phyloP scores from a whole-genome alignment of 2,888 invertebrate species.

The Drosophila kuntzei region DNA sequence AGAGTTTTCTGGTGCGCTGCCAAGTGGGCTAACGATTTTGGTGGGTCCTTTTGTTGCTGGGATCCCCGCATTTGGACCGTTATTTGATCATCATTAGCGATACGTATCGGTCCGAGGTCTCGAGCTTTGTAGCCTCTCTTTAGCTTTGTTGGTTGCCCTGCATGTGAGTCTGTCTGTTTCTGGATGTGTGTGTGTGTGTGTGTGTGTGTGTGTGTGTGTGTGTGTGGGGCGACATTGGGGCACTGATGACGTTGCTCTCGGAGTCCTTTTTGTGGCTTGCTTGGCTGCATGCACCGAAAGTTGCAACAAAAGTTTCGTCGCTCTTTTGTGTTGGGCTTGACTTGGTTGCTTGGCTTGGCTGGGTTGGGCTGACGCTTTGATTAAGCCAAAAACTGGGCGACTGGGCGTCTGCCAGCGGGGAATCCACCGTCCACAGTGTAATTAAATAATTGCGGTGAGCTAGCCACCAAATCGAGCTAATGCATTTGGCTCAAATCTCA shows the following conservation, averaged over 20 bases:
- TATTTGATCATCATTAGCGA: constrained; percentile 82
- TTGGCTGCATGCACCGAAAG: constrained; percentile 67
- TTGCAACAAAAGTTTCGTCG: constrained; percentile 71
- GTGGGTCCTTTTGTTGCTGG: constrained; percentile 49
- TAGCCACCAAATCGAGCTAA: constrained; percentile 72
- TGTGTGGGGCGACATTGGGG: constrained; percentile 40
- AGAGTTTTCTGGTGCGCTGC: constrained; percentile 70
- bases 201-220: constrained; percentile 16
- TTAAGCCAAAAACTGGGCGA: constrained; percentile 54
- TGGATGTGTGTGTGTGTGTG: neutral
- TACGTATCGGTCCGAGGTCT: constrained; percentile 68
- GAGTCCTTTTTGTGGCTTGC: constrained; percentile 46
- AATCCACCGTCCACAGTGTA: constrained; percentile 49
- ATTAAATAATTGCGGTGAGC: constrained; percentile 78
- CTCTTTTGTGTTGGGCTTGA: constrained; percentile 57
- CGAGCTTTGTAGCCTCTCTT: constrained; percentile 31
- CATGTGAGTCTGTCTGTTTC: constrained; percentile 7
- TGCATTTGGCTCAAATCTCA: constrained; percentile 66
- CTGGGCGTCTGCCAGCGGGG: constrained; percentile 26
- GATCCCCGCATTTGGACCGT: constrained; percentile 61
- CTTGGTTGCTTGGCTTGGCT: constrained; percentile 13
- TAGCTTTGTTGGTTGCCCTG: constrained; percentile 45
- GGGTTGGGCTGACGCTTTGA: constrained; percentile 57
- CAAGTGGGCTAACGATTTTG: constrained; percentile 80
- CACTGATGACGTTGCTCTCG: constrained; percentile 34